Base-by-base conservation (phyloP, 2,888 invertebrate genomes). In the Chrysolina americana region DNA sequence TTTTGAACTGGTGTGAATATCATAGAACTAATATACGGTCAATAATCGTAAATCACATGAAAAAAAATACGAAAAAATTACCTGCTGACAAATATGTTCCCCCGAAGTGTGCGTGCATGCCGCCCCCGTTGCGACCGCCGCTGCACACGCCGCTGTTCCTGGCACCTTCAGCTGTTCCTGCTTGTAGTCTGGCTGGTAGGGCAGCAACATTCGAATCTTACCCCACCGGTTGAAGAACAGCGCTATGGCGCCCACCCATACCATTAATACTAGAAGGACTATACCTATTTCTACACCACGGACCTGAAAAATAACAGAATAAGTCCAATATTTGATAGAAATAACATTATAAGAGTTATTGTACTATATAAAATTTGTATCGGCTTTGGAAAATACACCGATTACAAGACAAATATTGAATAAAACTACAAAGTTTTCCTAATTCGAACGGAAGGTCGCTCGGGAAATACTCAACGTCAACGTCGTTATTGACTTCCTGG, bases 111-210 rank as follows among this genome's bases (percentile, higher is more conserved):
- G 92, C 41, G 90, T 90, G 77, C 91, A 90, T 59, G 89, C 85
- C 79, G 89, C 90, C 65, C 90, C 90, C 50, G 89, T 87, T 15
- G 89, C 88, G 41, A 87, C 87, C 11, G 90, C 89, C 59, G 92
- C 91, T 41, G 92, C 90, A 86, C 94, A 94, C 3, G 92, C 92
- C 0, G 93, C 93, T 0, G 93, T 92, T 9, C 93, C 93, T 5
- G 94, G 94, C 47, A 93, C 93, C 90, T 96, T 96, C 68, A 96
- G 89, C 86, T 96, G 96, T 83, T 96, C 96, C 77, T 87, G 87
- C 85, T 96, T 96, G 88, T 96, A 96, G 87, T 96, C 96, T 13
- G 96, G 96, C 85, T 96, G 96, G 87, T 96, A 96, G 6, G 96
- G 96, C 81, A 96, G 90, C 81, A 97, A 90, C 96, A 96, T 96